Evolutionary conservation across 1,140 invertebrate species (phyloP), one percentile per base, ranked within the genome.

Genomic region (Danaus plexippus): DNA sequence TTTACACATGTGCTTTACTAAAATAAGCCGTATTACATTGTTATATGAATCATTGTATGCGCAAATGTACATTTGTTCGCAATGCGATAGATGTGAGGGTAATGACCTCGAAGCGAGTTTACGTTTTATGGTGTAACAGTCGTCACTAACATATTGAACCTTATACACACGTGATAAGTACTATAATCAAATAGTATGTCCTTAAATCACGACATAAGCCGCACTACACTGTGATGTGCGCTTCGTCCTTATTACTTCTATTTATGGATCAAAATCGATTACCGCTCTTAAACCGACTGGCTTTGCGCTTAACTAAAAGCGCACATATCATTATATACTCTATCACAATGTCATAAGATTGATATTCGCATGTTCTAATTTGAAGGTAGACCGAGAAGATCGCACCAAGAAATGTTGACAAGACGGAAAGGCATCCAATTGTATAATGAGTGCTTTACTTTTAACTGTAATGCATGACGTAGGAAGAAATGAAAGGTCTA

Each of bases 91-190:
- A 49, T 58, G 57, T 54, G 64, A 59, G 71, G 62, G 47, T 67
- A 65, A 55, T 66, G 67, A 76, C 66, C 73, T 69, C 67, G 15
- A 56, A 52, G 53, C 63, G 54, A 64, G 70, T 68, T 71, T 59
- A 67, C 69, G 52, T 73, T 69, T 15, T 66, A 73, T 68, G 68
- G 66, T 47, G 48, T 60, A 46, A 54, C 13, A 53, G 32, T 43
- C 47, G 59, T 52, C 51, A 62, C 18, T 52, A 61, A 12, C 22
- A 45, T 43, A 11, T 13, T 11, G 15, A 15, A 15, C 15, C 15
- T 15, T 15, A 15, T 15, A 15, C 15, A 15, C 15, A 15, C 15
- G 15, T 15, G 15, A 15, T 15, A 15, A 15, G 15, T 1, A 43
- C 54, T 49, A 43, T 48, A 55, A 7, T 13, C 0, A 13, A 7